Evolutionary conservation across 1,140 invertebrate genomes (phyloP).

Genomic region (Bombus sibiricus): DNA sequence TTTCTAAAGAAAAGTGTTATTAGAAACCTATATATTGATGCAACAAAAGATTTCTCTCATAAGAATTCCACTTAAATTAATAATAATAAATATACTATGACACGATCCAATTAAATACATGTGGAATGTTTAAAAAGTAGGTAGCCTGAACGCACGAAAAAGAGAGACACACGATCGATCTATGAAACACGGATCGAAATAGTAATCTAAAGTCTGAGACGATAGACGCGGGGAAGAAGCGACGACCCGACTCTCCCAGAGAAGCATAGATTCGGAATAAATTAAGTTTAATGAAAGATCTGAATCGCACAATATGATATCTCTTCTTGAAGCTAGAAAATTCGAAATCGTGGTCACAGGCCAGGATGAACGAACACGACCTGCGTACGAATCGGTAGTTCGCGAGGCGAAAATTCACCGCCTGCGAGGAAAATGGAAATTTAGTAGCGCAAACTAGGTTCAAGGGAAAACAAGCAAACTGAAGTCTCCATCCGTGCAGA

Average conservation of each 20-base stretch:
- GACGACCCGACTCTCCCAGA: not conserved
- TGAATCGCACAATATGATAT: not conserved
- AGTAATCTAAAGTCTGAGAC: not conserved
- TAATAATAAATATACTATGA: no score
- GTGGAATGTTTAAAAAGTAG: no score
- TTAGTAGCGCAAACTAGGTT: slow-evolving; percentile 25
- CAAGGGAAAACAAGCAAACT: slow-evolving; percentile 20
- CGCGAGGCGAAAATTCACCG: not conserved
- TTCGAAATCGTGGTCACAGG: not conserved
- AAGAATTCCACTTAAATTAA: no score
- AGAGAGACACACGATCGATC: no score
- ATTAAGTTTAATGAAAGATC: not conserved
- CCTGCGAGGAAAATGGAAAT: slow-evolving; percentile 33
- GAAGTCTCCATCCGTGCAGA: not conserved
- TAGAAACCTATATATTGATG: no score
- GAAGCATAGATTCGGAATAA: not conserved
- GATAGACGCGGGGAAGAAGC: not conserved
- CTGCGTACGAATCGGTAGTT: not conserved
- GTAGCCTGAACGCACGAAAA: no score
- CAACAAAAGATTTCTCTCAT: no score
- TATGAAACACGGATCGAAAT: not conserved
- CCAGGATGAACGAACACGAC: not conserved
- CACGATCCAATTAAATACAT: no score
- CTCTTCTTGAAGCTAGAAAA: not conserved
- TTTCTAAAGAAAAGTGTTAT: no score